Percentiles rank a stretch among this genome's conserved stretches.
These are phyloP conservation scores for Rotaria sp. DNA, from an alignment of 2,888 invertebrate species.

Conservation along the genomic window DNA sequence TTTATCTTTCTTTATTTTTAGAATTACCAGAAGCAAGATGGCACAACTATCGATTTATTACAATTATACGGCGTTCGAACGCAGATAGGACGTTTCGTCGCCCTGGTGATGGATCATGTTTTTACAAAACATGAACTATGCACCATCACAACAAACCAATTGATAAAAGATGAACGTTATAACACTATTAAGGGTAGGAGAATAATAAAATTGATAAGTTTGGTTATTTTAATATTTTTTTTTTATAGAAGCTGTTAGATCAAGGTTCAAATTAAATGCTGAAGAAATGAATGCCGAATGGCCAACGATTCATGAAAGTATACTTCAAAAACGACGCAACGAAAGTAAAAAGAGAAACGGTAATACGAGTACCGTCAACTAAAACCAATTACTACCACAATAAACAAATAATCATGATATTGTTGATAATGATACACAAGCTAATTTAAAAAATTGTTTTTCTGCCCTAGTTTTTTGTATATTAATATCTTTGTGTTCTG, in stretches of 20 bases:
- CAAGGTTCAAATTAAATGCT: neutral
- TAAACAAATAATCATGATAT: neutral
- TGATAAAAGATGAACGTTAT: neutral
- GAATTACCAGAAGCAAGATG: too few relatives aligned
- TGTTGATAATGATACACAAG: neutral
- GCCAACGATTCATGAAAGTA: neutral
- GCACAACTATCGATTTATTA: neutral
- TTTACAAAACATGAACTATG: neutral
- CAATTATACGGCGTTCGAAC: neutral
- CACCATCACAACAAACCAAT: neutral
- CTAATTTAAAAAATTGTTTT: too few relatives aligned
- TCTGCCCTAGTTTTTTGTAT: too few relatives aligned
- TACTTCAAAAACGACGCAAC: neutral
- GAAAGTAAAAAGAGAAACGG: neutral
- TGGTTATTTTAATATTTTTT: too few relatives aligned
- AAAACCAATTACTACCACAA: neutral
- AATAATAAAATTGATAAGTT: neutral
- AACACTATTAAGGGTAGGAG: neutral
- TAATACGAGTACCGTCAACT: neutral
- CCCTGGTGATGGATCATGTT: neutral
- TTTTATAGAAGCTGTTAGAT: neutral
- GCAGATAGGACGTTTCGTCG: neutral
- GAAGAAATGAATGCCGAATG: neutral
- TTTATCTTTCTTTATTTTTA: neutral
- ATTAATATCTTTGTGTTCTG: too few relatives aligned